Evolutionary conservation across 30 jellyfish, hydroid and myxozoan species (phyloP).

Genomic region (Hydractinia symbiolongicarpus): DNA sequence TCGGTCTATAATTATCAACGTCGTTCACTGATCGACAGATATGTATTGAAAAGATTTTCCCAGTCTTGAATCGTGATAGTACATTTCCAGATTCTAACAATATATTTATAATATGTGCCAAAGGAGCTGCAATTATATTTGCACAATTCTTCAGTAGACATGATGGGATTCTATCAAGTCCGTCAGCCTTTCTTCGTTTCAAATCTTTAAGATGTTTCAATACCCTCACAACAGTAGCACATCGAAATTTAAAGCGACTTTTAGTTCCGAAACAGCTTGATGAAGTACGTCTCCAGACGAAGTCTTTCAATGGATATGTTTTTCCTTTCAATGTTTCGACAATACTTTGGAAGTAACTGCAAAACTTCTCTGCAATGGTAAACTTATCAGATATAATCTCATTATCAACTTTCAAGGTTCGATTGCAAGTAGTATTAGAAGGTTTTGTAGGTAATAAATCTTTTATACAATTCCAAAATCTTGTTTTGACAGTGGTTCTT

Average conservation of each 20-base stretch:
- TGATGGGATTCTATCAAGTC: constrained; percentile 34
- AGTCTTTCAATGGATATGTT: background rate
- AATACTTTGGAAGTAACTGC: background rate
- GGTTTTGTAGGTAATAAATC: background rate
- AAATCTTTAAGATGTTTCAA: no score
- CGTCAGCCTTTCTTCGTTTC: no score
- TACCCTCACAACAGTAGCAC: no score
- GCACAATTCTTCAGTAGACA: constrained; percentile 57
- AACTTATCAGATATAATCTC: background rate
- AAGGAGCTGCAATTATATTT: constrained; percentile 36
- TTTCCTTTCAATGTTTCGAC: background rate
- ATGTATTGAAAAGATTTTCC: constrained; percentile 54
- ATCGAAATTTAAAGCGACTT: background rate
- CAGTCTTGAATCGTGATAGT: constrained; percentile 40
- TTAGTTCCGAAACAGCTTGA: background rate
- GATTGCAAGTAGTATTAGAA: background rate
- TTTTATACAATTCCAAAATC: background rate
- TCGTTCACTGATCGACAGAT: constrained; percentile 21
- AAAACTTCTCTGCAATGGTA: background rate
- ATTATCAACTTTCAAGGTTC: background rate
- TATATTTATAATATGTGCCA: no score
- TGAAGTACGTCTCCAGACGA: background rate
- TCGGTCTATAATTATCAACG: constrained; percentile 41
- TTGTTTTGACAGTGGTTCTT: background rate
- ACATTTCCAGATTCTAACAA: constrained; percentile 47